A percentile compares a stretch with the other conserved stretches of the same genome.
phyloP scores from a whole-genome alignment of 2,113 vertebrate species.

The Mobula hypostoma region DNA sequence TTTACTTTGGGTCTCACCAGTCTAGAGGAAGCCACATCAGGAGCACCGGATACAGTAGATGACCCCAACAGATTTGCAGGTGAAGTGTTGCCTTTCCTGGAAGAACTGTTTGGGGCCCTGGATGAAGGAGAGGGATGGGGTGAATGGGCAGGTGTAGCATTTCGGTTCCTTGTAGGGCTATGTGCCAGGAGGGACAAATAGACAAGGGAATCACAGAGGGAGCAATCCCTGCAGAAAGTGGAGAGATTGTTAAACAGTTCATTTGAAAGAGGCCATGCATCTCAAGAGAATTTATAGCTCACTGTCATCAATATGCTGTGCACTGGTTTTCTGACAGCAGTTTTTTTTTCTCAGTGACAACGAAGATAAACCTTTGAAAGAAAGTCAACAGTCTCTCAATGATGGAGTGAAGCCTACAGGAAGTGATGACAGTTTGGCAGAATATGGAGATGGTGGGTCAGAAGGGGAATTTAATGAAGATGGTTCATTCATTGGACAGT shows the following conservation, averaged over 20 bases:
- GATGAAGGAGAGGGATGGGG: too few relatives aligned
- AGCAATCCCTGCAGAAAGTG: too few relatives aligned
- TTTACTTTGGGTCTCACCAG: too few relatives aligned
- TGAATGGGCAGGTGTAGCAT: too few relatives aligned
- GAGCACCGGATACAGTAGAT: too few relatives aligned
- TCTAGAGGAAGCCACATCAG: too few relatives aligned
- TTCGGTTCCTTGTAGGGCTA: too few relatives aligned
- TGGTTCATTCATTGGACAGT: constrained; percentile 93
- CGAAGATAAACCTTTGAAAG: constrained; percentile 90
- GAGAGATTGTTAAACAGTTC: neutral
- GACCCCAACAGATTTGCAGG: too few relatives aligned
- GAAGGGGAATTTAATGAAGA: constrained; percentile 91
- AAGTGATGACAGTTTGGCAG: constrained; percentile 89
- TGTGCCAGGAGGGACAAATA: too few relatives aligned
- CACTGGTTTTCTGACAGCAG: neutral
- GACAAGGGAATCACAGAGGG: too few relatives aligned
- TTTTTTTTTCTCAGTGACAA: constrained; percentile 70
- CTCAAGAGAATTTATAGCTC: neutral
- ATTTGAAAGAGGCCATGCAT: neutral
- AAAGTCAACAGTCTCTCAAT: constrained; percentile 75
- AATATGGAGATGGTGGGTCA: constrained; percentile 78
- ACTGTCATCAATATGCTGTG: neutral
- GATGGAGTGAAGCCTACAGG: constrained; percentile 73
- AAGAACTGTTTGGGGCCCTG: too few relatives aligned
- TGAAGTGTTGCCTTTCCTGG: too few relatives aligned